phyloP scores from a whole-genome alignment of 2,113 vertebrate species.

The Stomatorhinus ivindoensis region DNA sequence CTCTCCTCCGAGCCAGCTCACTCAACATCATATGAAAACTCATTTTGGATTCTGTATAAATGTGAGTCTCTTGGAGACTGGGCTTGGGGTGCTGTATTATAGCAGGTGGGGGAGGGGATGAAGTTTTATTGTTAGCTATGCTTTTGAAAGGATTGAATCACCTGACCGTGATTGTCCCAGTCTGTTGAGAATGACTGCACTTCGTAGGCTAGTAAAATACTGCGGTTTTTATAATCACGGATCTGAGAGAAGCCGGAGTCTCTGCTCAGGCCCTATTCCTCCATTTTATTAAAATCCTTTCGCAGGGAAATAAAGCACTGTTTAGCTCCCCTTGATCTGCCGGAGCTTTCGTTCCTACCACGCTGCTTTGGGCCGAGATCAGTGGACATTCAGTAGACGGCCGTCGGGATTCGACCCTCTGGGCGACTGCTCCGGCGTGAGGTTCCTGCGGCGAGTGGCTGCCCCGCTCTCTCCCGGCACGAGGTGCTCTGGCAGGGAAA shows the following conservation, averaged over 20 bases:
- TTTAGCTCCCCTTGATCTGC: neutral
- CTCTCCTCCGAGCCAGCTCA: neutral
- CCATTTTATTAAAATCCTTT: neutral
- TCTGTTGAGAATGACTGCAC: neutral
- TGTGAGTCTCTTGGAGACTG: neutral
- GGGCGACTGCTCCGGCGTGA: neutral
- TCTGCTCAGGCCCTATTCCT: neutral
- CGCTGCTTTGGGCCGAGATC: neutral
- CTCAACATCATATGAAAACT: neutral
- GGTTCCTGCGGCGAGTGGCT: neutral
- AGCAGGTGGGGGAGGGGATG: neutral
- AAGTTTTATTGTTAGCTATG: neutral
- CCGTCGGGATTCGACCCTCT: neutral
- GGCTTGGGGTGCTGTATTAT: neutral
- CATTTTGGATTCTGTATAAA: neutral
- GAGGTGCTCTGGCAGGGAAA: neutral
- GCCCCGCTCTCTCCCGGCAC: neutral
- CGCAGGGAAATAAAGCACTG: neutral
- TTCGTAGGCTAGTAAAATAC: neutral
- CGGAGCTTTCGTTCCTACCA: neutral
- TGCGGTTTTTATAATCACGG: neutral
- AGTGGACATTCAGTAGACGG: neutral
- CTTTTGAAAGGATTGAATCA: neutral
- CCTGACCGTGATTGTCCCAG: neutral
- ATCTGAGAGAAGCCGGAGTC: neutral